These are phyloP conservation scores for Wiebesia pumilae DNA, from an alignment of 1,140 invertebrate species.

Conservation along the genomic window DNA sequence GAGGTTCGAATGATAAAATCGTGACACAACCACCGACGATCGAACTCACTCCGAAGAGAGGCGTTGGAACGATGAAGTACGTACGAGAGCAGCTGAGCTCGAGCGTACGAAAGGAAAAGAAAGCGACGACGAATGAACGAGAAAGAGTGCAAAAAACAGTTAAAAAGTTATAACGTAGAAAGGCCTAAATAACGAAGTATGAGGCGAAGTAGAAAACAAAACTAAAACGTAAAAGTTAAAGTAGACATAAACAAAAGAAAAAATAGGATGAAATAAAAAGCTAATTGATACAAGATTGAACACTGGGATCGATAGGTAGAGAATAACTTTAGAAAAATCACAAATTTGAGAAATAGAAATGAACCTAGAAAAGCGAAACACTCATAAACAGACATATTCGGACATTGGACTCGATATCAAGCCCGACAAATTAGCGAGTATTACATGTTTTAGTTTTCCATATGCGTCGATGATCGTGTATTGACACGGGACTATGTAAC, in stretches of 20 bases:
- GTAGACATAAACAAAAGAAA: constrained; percentile 5
- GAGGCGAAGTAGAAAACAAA: constrained; percentile 40
- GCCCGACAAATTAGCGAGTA: constrained; percentile 35
- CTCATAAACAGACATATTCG: constrained; percentile 6
- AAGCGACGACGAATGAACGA: constrained; percentile 42
- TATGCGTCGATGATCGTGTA: constrained; percentile 2
- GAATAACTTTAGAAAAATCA: neutral
- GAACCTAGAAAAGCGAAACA: neutral
- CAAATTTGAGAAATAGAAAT: neutral
- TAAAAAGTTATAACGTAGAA: constrained; percentile 44
- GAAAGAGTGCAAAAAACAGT: constrained; percentile 30
- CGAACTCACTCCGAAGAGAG: constrained; percentile 24
- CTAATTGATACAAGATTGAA: constrained; percentile 14
- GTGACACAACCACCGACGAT: neutral
- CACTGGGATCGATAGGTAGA: constrained; percentile 33
- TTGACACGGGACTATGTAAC: constrained; percentile 27
- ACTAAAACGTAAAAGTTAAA: constrained; percentile 18
- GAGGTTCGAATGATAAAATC: constrained; percentile 7
- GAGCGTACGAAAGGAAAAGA: constrained; percentile 45
- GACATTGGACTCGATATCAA: constrained; percentile 47
- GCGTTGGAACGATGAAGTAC: constrained; percentile 33
- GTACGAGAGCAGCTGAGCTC: neutral
- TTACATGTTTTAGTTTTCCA: constrained; percentile 24
- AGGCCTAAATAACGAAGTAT: constrained; percentile 49
- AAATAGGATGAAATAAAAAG: neutral